phyloP scores from a whole-genome alignment of 2,888 invertebrate species.

The Agapostemon virescens region DNA sequence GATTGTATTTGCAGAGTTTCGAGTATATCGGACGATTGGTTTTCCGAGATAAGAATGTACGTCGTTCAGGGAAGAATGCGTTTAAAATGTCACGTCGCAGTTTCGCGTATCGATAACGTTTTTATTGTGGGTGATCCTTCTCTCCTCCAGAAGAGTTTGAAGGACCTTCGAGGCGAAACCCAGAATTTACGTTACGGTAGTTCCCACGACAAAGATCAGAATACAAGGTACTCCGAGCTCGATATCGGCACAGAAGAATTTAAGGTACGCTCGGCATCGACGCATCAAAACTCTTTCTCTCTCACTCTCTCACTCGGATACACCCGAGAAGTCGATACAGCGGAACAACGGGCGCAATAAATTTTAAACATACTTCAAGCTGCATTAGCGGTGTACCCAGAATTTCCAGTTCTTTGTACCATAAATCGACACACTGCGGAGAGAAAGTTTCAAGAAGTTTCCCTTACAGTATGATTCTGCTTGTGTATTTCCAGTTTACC shows the following conservation, averaged over 20 bases:
- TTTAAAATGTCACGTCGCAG: neutral
- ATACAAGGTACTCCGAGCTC: neutral
- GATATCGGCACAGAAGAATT: conserved; percentile 6
- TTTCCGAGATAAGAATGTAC: neutral
- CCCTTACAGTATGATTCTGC: neutral
- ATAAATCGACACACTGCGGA: neutral
- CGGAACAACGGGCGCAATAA: conserved; percentile 6
- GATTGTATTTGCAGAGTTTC: neutral
- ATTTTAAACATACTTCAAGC: conserved; percentile 3
- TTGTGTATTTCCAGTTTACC: neutral
- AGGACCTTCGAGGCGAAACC: neutral
- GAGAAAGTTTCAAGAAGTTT: neutral
- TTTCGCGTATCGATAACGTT: conserved; percentile 1
- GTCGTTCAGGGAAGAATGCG: neutral
- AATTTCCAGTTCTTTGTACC: neutral
- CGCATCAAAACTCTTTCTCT: neutral
- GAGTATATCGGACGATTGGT: neutral
- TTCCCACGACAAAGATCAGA: neutral
- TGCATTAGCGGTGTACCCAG: neutral
- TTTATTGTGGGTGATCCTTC: neutral
- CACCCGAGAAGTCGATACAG: conserved; percentile 8
- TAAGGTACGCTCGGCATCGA: neutral
- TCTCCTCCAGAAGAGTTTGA: neutral
- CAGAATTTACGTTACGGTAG: neutral
- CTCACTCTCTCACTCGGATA: neutral